Base-by-base conservation (phyloP, 1,140 invertebrate species). In the Drosophila malerkotliana region DNA sequence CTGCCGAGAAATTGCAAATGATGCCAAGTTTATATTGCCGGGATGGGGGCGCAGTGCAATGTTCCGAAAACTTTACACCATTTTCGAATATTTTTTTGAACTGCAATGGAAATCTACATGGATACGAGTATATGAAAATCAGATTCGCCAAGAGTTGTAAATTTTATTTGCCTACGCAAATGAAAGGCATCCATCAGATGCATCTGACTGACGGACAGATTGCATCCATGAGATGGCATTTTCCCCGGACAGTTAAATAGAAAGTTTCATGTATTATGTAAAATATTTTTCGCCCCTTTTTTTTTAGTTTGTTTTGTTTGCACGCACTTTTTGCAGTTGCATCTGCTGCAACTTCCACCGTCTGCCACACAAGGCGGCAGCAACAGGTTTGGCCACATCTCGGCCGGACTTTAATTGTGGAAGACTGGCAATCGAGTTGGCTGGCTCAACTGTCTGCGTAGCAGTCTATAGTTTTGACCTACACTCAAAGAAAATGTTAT, bases 221-320 rank as follows among this genome's bases (percentile, higher is more conserved):
- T 45, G 69, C 63, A 69, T 71, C 64, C 53, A 69, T 57, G 44
- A 14, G 47, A 53, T 64, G 62, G 44, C 14, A 18, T 12, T 59
- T 44, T 67, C 37, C 15, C 59, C 56, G 60, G 52, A 48, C 66
- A 69, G 66, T 72, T 76, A 82, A 81, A 81, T 73, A 81, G 79
- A 81, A 81, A 81, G 78, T 81, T 81, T 55, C 39, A 67, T 60
- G 32, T 82, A 57, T 81, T 80, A 81, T 81, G 79, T 81, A 81
- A 81, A 81, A 76, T 72, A 54, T 72, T 14, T 72, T 62, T 76
- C 56, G 64, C 53, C 56, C 44, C 37, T 51, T 60, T 66, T 60
- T 66, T 44, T 10, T 37, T 37, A 12, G 3, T 37, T 37, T 37
- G 4, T 12, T 37, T 37, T 37, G 12, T 37, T 37, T 37, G 34